These are phyloP conservation scores for Ips typographus DNA, from an alignment of 1,140 invertebrate genomes.

Conservation along the genomic window DNA sequence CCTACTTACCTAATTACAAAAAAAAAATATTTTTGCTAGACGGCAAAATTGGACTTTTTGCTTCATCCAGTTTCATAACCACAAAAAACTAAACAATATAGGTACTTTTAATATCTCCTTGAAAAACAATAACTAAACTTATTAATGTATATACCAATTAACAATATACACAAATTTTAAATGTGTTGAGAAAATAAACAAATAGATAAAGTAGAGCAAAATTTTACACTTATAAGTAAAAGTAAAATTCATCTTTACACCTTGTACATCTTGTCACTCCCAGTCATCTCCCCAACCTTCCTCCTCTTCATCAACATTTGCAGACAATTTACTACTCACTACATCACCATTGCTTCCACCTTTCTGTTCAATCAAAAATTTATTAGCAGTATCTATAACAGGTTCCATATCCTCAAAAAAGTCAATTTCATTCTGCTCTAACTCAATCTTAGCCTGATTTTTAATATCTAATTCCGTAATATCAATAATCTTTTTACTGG, in stretches of 20 bases:
- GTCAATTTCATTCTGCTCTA: conserved; percentile 64
- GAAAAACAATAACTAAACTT: too few species aligned
- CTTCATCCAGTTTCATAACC: too few species aligned
- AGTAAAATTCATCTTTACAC: too few species aligned
- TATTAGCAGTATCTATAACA: conserved; percentile 67
- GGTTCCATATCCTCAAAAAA: conserved; percentile 85
- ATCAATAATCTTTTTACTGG: conserved; percentile 57
- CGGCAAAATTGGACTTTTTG: too few species aligned
- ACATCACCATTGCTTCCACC: conserved; percentile 25
- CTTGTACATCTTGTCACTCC: conserved; percentile 6
- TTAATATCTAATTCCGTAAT: conserved; percentile 75
- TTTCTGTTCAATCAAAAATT: conserved; percentile 41
- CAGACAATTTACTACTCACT: conserved; percentile 39
- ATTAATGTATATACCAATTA: neutral
- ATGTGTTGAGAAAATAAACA: too few species aligned
- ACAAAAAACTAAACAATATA: too few species aligned
- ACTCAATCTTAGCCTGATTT: conserved; percentile 56
- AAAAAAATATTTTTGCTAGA: too few species aligned
- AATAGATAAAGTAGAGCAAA: too few species aligned
- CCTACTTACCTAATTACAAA: too few species aligned
- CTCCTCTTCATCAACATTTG: conserved; percentile 39
- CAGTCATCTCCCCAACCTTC: conserved; percentile 48
- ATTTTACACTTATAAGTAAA: too few species aligned
- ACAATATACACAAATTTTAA: neutral
- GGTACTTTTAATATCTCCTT: too few species aligned